These are phyloP conservation scores for Arnoldichthys spilopterus DNA, from an alignment of 2,797 vertebrate species.

Conservation along the genomic window DNA sequence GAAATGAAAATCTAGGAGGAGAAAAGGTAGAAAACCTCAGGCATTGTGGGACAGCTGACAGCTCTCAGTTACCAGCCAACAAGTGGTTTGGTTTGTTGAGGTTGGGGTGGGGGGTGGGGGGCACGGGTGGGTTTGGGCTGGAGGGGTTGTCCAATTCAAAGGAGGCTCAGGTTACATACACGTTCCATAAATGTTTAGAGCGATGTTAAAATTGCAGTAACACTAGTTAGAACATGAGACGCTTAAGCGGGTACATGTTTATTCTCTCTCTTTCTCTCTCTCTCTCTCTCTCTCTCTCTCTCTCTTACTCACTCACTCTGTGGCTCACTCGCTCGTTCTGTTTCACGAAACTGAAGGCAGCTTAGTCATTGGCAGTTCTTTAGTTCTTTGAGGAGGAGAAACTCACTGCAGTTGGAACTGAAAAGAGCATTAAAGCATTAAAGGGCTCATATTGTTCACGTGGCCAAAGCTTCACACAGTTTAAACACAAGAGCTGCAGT, in stretches of 20 bases:
- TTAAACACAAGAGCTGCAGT: too few species aligned
- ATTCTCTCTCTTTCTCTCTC: slow-evolving; percentile 26
- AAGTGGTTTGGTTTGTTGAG: slow-evolving; percentile 44
- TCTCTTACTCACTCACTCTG: slow-evolving; percentile 7
- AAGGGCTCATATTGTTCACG: too few species aligned
- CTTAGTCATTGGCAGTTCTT: background rate
- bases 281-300: background rate
- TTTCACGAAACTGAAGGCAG: slow-evolving; percentile 13
- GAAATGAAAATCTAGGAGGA: slow-evolving; percentile 88
- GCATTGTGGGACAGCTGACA: slow-evolving; percentile 83
- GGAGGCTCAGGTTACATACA: slow-evolving; percentile 77
- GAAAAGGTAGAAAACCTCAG: slow-evolving; percentile 81
- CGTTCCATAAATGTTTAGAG: slow-evolving; percentile 81
- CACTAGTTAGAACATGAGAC: slow-evolving; percentile 70
- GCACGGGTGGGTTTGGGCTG: background rate
- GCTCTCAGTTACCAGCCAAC: slow-evolving; percentile 57
- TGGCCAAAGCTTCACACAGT: too few species aligned
- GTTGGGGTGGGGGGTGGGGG: background rate
- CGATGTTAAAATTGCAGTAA: slow-evolving; percentile 79
- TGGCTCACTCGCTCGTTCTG: background rate
- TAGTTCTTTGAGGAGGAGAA: background rate
- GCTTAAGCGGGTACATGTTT: slow-evolving; percentile 46
- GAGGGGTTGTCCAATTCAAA: slow-evolving; percentile 41
- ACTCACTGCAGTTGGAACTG: background rate
- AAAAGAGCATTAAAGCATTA: too few species aligned